phyloP scores from a whole-genome alignment of 2,888 invertebrate genomes.

The Anorthoa munda region DNA sequence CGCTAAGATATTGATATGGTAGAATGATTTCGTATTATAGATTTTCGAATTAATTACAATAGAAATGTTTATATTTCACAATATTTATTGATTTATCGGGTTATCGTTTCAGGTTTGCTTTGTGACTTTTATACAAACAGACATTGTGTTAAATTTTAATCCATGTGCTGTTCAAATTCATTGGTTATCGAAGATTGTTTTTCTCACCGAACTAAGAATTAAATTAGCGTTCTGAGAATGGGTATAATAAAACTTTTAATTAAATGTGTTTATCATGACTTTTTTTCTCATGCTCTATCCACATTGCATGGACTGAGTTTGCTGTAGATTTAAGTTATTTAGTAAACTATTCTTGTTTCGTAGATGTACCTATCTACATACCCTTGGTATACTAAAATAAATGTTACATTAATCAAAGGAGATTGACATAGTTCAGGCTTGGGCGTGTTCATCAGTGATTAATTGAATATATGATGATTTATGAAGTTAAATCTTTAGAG shows the following conservation, averaged over 20 bases:
- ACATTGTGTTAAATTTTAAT: neutral
- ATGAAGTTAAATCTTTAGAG: neutral
- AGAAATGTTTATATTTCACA: slow-evolving; percentile 19
- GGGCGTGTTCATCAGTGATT: neutral
- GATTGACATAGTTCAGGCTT: neutral
- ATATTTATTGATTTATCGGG: neutral
- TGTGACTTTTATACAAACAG: neutral
- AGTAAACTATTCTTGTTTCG: neutral
- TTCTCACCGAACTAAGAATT: neutral
- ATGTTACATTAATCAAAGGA: neutral
- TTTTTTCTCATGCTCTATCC: slow-evolving; percentile 9
- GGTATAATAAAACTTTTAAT: neutral
- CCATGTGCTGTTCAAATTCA: neutral
- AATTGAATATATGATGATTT: too few species aligned
- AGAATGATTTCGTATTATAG: neutral
- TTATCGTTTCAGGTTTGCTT: neutral
- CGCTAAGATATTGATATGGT: neutral
- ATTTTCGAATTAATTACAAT: neutral
- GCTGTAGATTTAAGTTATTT: neutral
- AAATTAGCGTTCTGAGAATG: slow-evolving; percentile 30
- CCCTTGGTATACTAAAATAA: neutral
- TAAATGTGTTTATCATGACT: neutral
- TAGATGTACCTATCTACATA: neutral
- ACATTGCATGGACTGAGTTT: neutral
- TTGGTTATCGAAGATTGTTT: neutral